Percentiles rank a stretch among this genome's conserved stretches.
Conservation (phyloP, 2,888 invertebrate species). For the Stegana nigrithorax region DNA sequence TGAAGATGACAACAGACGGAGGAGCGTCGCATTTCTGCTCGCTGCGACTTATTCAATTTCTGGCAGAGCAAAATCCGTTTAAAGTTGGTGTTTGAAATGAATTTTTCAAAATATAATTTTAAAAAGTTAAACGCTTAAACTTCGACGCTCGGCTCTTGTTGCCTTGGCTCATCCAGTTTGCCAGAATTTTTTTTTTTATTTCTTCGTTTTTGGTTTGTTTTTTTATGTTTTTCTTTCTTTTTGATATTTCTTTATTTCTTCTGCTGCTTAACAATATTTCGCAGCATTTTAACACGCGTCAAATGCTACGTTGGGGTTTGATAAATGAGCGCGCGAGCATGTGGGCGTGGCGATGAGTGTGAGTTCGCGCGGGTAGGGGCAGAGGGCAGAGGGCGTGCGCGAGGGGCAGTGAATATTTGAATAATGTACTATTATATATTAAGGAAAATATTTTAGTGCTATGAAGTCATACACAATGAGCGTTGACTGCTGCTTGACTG, state of each 20-base stretch:
- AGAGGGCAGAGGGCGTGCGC: no score
- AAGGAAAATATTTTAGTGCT: neutral
- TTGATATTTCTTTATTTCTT: no score
- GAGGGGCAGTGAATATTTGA: neutral
- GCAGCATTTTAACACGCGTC: neutral
- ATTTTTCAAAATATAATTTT: conserved; percentile 4
- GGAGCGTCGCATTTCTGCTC: no score
- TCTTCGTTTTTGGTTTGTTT: neutral
- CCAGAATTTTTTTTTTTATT: no score
- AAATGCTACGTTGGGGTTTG: neutral
- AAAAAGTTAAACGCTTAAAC: conserved; percentile 6
- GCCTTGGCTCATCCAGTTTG: no score
- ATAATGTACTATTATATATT: neutral
- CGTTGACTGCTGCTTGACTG: neutral
- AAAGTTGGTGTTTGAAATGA: conserved; percentile 10
- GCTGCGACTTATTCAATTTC: conserved; percentile 12
- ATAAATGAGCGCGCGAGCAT: conserved; percentile 1
- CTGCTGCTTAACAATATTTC: neutral
- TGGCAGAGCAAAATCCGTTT: neutral
- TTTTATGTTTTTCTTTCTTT: neutral
- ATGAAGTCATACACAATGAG: neutral
- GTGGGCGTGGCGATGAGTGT: no score
- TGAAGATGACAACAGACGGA: no score
- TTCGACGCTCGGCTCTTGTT: no score
- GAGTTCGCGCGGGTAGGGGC: no score